phyloP scores from a whole-genome alignment of 2,888 invertebrate species.

The Amphipoea lucens region DNA sequence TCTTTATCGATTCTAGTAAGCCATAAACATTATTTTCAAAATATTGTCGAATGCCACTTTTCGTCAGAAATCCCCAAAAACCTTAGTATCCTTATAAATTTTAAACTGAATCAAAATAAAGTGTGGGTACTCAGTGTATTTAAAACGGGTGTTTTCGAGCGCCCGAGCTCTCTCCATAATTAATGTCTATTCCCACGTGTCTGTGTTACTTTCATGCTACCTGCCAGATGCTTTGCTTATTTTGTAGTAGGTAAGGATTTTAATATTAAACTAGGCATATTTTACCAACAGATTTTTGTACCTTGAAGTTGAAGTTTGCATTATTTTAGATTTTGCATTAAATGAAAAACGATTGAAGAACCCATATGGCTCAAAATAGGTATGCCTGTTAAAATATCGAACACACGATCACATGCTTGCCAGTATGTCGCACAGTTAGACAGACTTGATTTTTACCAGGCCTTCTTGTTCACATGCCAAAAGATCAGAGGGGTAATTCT shows the following conservation, averaged over 20 bases:
- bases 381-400: neutral
- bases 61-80: constrained; percentile 7
- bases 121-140: constrained; percentile 49
- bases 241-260: constrained; percentile 54
- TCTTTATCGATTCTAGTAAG: neutral
- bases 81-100: constrained; percentile 26
- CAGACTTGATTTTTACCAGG: neutral
- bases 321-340: neutral
- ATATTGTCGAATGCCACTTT: neutral
- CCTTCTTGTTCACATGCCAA: neutral
- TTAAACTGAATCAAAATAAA: constrained; percentile 45
- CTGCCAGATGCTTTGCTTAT: constrained; percentile 56
- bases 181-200: constrained; percentile 68
- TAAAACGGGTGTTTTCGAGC: constrained; percentile 59
- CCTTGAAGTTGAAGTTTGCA: neutral
- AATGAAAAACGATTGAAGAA: neutral
- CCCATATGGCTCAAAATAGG: neutral
- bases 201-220: constrained; percentile 60
- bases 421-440: too few species aligned
- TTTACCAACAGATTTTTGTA: constrained; percentile 23
- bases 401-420: too few species aligned
- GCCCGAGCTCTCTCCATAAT: constrained; percentile 68
- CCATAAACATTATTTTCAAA: neutral
- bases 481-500: too few species aligned
- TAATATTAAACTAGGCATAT: constrained; percentile 48